Conservation (phyloP, 2,113 vertebrate genomes). For the Cyanoliseus patagonus region DNA sequence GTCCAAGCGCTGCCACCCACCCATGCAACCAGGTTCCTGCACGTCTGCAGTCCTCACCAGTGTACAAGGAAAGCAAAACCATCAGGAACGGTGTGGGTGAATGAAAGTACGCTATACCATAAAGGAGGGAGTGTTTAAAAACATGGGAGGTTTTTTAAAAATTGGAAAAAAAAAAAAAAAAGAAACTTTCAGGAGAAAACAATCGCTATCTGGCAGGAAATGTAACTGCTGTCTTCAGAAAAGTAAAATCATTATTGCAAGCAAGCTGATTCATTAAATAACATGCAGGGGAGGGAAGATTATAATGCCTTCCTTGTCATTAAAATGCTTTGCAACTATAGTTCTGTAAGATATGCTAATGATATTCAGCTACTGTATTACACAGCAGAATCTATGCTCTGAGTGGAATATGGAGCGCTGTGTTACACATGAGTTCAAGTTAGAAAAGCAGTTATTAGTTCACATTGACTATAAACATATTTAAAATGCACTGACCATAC, state of each 20-base stretch:
- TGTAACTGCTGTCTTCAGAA: background rate
- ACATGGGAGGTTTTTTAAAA: background rate
- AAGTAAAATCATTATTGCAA: constrained; percentile 31
- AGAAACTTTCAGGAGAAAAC: background rate
- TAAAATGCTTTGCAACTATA: constrained; percentile 48
- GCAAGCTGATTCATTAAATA: constrained; percentile 50
- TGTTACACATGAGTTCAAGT: background rate
- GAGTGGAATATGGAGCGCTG: background rate
- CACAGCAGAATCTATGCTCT: background rate
- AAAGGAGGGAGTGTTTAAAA: background rate
- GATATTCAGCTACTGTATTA: constrained; percentile 10
- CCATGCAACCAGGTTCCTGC: background rate
- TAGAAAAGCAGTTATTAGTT: background rate
- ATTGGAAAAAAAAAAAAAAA: accelerated
- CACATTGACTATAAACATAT: background rate
- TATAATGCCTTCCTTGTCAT: constrained; percentile 29
- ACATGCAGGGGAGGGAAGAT: constrained; percentile 24
- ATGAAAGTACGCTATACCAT: background rate
- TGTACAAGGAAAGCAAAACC: background rate
- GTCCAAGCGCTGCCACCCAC: background rate
- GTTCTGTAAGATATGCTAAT: constrained; percentile 23
- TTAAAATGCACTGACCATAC: background rate
- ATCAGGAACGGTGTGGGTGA: background rate
- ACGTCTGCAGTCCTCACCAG: background rate
- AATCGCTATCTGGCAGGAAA: background rate